Evolutionary conservation across 2,113 vertebrate species (phyloP).

Genomic region (Silurus meridionalis): DNA sequence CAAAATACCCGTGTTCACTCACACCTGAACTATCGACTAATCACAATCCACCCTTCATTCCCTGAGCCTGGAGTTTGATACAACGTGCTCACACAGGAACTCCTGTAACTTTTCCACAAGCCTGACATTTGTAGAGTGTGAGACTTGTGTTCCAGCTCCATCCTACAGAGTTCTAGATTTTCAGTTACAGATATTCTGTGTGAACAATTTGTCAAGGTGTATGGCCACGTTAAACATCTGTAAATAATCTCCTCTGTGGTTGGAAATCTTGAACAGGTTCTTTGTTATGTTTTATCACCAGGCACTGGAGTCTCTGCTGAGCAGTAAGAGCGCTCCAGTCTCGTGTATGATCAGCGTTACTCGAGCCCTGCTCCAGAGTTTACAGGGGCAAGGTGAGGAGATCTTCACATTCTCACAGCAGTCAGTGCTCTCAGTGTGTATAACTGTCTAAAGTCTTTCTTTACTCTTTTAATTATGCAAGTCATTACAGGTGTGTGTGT

Average conservation of each 20-base stretch:
- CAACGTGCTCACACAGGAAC: too few species aligned
- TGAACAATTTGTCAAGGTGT: too few species aligned
- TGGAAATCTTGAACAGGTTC: not conserved
- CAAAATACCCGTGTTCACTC: too few species aligned
- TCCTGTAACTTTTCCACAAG: too few species aligned
- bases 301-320: slow-evolving; percentile 90
- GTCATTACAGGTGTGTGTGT: slow-evolving; percentile 4
- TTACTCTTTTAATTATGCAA: not conserved
- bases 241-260: not conserved
- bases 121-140: too few species aligned
- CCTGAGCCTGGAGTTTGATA: too few species aligned
- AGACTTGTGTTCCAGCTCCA: too few species aligned
- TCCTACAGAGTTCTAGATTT: too few species aligned
- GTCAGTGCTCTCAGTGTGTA: not conserved
- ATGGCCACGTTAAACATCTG: too few species aligned
- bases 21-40: too few species aligned
- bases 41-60: too few species aligned
- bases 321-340: slow-evolving; percentile 80
- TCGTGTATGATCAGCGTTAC: slow-evolving; percentile 83
- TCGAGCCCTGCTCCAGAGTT: slow-evolving; percentile 76
- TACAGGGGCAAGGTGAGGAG: slow-evolving; percentile 83
- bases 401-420: not conserved
- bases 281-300: slow-evolving; percentile 59
- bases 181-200: too few species aligned
- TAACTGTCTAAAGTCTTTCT: not conserved